These are phyloP conservation scores for Colaptes auratus DNA, from an alignment of 2,113 vertebrate genomes.

Conservation along the genomic window DNA sequence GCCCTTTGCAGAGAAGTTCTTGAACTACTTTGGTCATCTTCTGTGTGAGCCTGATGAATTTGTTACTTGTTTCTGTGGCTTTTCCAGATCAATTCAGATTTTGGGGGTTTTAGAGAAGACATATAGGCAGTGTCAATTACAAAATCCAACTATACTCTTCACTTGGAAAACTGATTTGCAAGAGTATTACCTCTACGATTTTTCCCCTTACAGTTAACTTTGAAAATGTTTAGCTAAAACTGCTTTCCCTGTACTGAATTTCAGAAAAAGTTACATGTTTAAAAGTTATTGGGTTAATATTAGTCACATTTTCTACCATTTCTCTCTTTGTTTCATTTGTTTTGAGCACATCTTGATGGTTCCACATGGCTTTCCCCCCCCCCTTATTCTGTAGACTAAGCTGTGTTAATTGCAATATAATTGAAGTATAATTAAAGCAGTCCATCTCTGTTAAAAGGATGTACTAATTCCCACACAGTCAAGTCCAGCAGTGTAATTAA, in stretches of 20 bases:
- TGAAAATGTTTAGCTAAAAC: not conserved
- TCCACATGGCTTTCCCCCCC: not conserved
- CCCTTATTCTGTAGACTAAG: not conserved
- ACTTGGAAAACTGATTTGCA: not conserved
- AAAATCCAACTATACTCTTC: not conserved
- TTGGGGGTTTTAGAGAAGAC: not conserved
- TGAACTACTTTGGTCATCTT: not conserved
- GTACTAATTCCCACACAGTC: not conserved
- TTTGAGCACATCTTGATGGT: not conserved
- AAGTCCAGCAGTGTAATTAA: not conserved
- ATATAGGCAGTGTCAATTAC: not conserved
- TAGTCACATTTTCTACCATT: not conserved
- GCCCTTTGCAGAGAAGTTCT: not conserved
- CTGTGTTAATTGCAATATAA: not conserved
- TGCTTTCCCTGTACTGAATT: not conserved
- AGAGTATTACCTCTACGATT: not conserved
- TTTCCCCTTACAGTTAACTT: not conserved
- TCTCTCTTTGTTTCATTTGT: not conserved
- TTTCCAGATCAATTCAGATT: not conserved
- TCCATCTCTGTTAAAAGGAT: not conserved
- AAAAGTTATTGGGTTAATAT: not conserved
- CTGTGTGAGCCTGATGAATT: not conserved
- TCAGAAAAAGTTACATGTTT: not conserved
- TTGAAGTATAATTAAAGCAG: slow-evolving; percentile 21
- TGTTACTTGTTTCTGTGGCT: not conserved